phyloP scores from a whole-genome alignment of 2,797 vertebrate genomes.

The Nothura maculosa region DNA sequence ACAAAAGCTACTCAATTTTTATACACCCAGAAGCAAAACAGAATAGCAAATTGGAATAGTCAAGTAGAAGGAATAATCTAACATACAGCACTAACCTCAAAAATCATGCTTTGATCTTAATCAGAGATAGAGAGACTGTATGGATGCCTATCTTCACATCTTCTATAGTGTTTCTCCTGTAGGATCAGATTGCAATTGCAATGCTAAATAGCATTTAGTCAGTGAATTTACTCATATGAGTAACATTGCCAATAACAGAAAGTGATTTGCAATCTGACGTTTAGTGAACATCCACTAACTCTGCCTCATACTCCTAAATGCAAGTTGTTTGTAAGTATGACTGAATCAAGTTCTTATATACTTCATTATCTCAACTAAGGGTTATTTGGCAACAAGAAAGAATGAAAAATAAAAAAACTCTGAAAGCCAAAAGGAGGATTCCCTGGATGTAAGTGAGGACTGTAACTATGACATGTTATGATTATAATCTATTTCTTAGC shows the following conservation, averaged over 20 bases:
- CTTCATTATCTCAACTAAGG: neutral
- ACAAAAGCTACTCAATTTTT: constrained; percentile 62
- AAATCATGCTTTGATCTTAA: constrained; percentile 66
- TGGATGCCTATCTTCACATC: neutral
- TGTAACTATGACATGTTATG: neutral
- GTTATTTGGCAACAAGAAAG: neutral
- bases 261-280: neutral
- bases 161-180: neutral
- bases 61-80: constrained; percentile 22
- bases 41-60: constrained; percentile 47
- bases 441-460: neutral
- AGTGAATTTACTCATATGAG: neutral
- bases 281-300: neutral
- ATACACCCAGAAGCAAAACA: constrained; percentile 47
- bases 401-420: too few relatives aligned
- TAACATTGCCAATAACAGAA: neutral
- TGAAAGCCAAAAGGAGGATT: neutral
- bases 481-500: neutral
- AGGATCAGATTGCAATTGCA: neutral
- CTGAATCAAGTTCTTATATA: neutral
- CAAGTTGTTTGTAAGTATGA: neutral
- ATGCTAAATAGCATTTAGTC: neutral
- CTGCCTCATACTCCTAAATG: accelerated
- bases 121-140: constrained; percentile 32
- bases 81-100: constrained; percentile 10